These are phyloP conservation scores for Rhinolophus ferrumequinum DNA, from an alignment of 2,113 vertebrate species.

Conservation along the genomic window DNA sequence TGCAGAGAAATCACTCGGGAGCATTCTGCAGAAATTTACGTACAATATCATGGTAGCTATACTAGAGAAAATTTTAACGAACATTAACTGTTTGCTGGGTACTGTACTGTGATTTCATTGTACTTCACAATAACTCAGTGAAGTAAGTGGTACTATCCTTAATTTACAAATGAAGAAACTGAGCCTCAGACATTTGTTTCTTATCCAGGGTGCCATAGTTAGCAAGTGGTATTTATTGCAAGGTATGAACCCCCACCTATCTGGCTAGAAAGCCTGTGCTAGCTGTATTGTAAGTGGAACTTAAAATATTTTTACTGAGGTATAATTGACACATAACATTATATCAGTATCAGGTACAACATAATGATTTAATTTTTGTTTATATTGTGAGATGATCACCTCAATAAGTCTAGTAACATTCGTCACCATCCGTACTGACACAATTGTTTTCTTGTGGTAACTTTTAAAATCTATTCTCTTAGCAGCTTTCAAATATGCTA, in stretches of 20 bases:
- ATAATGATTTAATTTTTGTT: neutral
- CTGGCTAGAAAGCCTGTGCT: neutral
- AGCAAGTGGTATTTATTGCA: neutral
- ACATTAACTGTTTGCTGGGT: neutral
- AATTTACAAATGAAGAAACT: neutral
- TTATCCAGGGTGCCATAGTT: neutral
- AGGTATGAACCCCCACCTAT: neutral
- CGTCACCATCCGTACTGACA: neutral
- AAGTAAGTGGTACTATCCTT: neutral
- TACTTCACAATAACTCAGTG: neutral
- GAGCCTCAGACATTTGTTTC: neutral
- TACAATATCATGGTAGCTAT: neutral
- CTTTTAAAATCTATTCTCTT: neutral
- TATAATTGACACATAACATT: neutral
- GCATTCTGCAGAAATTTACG: constrained; percentile 13
- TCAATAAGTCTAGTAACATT: neutral
- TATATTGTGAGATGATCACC: neutral
- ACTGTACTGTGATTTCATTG: neutral
- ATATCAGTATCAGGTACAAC: neutral
- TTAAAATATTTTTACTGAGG: neutral
- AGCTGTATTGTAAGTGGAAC: neutral
- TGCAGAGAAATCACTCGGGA: neutral
- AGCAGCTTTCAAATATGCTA: neutral
- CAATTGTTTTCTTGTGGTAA: neutral
- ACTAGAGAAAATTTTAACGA: neutral